Percentiles rank a stretch among this genome's conserved stretches.
These are phyloP conservation scores for Cinclus cinclus DNA, from an alignment of 2,113 vertebrate species.

Conservation along the genomic window DNA sequence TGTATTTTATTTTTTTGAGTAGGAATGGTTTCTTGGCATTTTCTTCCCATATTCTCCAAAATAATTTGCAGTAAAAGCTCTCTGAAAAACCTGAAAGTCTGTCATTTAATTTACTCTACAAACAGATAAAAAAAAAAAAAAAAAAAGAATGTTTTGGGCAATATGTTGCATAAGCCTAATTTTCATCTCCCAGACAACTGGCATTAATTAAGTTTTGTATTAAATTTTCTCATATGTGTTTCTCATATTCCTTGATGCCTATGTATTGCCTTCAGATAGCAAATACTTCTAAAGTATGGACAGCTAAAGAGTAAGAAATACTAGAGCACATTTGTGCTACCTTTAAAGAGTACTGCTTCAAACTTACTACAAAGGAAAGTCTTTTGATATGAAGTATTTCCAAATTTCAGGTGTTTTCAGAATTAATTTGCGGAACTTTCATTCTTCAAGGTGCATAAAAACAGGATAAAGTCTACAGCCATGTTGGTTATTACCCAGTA, in stretches of 20 bases:
- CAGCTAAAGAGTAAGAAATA: neutral
- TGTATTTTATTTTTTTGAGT: neutral
- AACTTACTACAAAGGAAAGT: neutral
- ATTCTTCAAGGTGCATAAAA: neutral
- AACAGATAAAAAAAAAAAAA: neutral
- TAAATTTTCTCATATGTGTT: neutral
- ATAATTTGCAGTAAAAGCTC: neutral
- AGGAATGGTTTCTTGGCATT: neutral
- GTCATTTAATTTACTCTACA: neutral
- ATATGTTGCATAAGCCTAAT: neutral
- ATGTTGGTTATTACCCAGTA: neutral
- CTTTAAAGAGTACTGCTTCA: neutral
- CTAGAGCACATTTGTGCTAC: neutral
- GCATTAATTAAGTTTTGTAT: neutral
- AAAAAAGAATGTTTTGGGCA: neutral
- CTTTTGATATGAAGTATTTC: neutral
- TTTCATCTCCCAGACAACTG: constrained; percentile 11
- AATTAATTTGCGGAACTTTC: neutral
- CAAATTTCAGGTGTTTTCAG: neutral
- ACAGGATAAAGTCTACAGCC: neutral
- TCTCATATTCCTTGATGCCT: neutral
- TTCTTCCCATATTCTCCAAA: neutral
- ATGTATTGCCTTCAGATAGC: neutral
- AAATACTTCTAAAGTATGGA: neutral
- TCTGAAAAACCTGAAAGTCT: neutral